Percentiles rank a stretch among this genome's conserved stretches.
phyloP scores from a whole-genome alignment of 2,797 vertebrate genomes.

The Orestias chungarensis region DNA sequence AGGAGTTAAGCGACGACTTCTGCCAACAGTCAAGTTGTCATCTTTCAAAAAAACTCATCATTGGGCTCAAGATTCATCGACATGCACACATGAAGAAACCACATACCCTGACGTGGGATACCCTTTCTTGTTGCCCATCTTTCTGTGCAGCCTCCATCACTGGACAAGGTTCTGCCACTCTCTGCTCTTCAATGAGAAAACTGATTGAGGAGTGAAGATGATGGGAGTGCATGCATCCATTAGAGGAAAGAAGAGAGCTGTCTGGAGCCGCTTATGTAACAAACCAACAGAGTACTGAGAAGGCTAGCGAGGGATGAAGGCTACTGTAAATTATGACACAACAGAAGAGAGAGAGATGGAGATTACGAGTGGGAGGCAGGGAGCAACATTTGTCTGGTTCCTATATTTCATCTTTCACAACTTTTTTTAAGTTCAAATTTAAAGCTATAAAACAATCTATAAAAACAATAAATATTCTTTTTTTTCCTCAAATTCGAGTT shows the following conservation, averaged over 20 bases:
- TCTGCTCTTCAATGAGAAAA: slow-evolving; percentile 46
- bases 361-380: slow-evolving; percentile 30
- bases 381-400: slow-evolving; percentile 35
- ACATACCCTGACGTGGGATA: slow-evolving; percentile 68
- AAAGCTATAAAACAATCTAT: background rate
- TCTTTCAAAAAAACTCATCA: slow-evolving; percentile 35
- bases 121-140: slow-evolving; percentile 65
- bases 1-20: slow-evolving; percentile 36
- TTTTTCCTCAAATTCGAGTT: slow-evolving; percentile 8
- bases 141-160: slow-evolving; percentile 71
- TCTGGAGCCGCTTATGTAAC: slow-evolving; percentile 50
- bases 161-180: slow-evolving; percentile 22
- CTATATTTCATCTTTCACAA: slow-evolving; percentile 26
- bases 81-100: slow-evolving; percentile 39
- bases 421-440: slow-evolving; percentile 13
- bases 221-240: slow-evolving; percentile 46
- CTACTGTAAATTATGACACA: slow-evolving; percentile 34
- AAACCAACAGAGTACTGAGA: slow-evolving; percentile 49
- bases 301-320: slow-evolving; percentile 54
- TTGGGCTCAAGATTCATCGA: slow-evolving; percentile 17
- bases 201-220: slow-evolving; percentile 23
- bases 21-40: slow-evolving; percentile 39
- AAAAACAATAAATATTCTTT: background rate
- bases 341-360: slow-evolving; percentile 24
- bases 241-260: slow-evolving; percentile 35